Base-by-base conservation (phyloP, 2,797 vertebrate species). In the Salmo trutta region DNA sequence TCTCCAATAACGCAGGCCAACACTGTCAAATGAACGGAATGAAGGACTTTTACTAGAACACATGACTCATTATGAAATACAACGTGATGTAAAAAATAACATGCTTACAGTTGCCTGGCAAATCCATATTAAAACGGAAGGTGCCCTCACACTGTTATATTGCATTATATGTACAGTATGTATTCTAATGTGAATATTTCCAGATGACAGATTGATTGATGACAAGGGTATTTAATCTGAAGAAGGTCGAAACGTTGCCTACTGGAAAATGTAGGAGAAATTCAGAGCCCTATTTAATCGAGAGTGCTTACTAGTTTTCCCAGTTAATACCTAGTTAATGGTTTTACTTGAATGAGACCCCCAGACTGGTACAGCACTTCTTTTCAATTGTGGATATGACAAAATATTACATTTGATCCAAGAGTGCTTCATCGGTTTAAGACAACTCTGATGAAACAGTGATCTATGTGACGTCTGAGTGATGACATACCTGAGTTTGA, bases 401-500 rank as follows among this genome's bases (percentile, higher is more conserved):
- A 19, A 19, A 21, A 59, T 19, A 19, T 21, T 19, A 21, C 0
- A 59, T 59, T 59, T 21, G 3, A 66, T 29, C 14, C 56, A 33
- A 33, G 15, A 19, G 16, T 33, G 66, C 6, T 47, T 47, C 41
- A 47, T 3, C 7, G 41, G 41, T 47, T 15, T 66, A 29, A 66
- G 24, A 66, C 24, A 66, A 66, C 24, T 31, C 56, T 19, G 56
- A 59, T 59, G 56, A 59, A 59, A 59, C 19, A 59, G 24, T 29
- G 27, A 67, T 71, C 80, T 77, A 17, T 77, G 51, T 79, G 4
- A 78, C 51, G 77, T 69, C 51, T 74, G 84, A 73, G 77, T 51
- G 29, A 66, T 81, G 65, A 94, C 94, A 84, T 95, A 99, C 98
- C 98, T 99, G 98, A 97, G 95, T 98, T 99, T 79, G 97, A 96